Evolutionary conservation across 2,797 vertebrate species (phyloP).

Genomic region (Scolopax rusticola): DNA sequence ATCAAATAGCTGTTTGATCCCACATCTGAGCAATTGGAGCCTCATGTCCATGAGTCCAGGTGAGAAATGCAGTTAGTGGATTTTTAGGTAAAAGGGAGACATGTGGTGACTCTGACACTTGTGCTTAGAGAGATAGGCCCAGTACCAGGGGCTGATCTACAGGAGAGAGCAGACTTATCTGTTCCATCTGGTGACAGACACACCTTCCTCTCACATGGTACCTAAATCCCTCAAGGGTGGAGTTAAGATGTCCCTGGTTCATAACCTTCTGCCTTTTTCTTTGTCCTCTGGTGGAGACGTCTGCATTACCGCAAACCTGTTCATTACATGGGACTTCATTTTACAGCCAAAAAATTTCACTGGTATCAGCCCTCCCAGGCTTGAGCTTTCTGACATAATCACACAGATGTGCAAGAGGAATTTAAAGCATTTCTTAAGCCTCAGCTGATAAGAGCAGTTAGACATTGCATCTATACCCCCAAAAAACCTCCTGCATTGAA

Average conservation of each 20-base stretch:
- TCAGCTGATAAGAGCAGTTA: not conserved
- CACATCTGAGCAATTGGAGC: not conserved
- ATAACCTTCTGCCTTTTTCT: not conserved
- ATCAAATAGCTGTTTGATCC: not conserved
- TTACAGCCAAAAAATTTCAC: not conserved
- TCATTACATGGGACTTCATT: not conserved
- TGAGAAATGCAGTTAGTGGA: not conserved
- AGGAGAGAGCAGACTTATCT: not conserved
- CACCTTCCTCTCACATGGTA: not conserved
- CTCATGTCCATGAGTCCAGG: not conserved
- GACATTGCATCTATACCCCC: not conserved
- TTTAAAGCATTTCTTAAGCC: not conserved
- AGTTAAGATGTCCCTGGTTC: not conserved
- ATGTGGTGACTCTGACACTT: not conserved
- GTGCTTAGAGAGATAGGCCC: not conserved
- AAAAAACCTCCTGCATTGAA: not conserved
- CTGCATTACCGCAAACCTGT: not conserved
- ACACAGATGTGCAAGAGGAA: not conserved
- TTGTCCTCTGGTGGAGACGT: not conserved
- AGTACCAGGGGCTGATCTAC: not conserved
- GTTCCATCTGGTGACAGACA: not conserved
- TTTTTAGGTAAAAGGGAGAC: not conserved
- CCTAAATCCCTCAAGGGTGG: not conserved
- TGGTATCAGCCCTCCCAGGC: not conserved
- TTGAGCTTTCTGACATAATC: not conserved